Conservation (phyloP, 2,888 invertebrate genomes). For the Phymatocera aterrima region DNA sequence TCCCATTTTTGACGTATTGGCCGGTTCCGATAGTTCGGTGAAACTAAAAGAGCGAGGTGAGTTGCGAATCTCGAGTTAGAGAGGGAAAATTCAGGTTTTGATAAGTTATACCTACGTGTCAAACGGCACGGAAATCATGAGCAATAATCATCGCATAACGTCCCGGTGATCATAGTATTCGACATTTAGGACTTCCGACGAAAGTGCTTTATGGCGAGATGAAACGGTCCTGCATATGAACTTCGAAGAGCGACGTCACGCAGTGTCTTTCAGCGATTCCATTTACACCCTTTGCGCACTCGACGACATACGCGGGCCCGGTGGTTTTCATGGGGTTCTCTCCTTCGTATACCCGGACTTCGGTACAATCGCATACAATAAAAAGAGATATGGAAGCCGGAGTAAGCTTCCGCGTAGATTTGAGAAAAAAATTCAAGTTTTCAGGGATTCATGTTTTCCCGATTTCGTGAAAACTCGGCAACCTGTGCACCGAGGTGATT, state of each 20-base stretch:
- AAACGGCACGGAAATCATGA: constrained; percentile 16
- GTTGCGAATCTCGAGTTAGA: not conserved
- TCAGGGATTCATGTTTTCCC: not conserved
- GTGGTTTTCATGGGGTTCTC: constrained; percentile 4
- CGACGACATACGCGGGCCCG: constrained; percentile 29
- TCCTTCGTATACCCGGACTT: not conserved
- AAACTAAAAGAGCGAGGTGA: constrained; percentile 2
- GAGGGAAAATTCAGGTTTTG: not conserved
- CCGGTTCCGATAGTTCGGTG: constrained; percentile 16
- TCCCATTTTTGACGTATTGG: not conserved
- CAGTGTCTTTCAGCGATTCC: constrained; percentile 31
- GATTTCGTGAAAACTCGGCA: not conserved
- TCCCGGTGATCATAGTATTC: not conserved
- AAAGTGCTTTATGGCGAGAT: constrained; percentile 37
- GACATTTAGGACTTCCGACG: not conserved
- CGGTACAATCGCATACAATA: not conserved
- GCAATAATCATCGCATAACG: not conserved
- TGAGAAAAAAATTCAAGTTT: not conserved
- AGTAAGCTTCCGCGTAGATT: not conserved
- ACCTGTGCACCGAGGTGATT: not conserved
- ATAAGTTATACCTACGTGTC: not conserved
- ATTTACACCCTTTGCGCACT: constrained; percentile 34
- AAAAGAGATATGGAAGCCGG: not conserved
- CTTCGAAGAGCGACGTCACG: constrained; percentile 23
- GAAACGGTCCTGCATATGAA: constrained; percentile 27